These are phyloP conservation scores for Euthynnus affinis DNA, from an alignment of 2,797 vertebrate genomes.

Conservation along the genomic window DNA sequence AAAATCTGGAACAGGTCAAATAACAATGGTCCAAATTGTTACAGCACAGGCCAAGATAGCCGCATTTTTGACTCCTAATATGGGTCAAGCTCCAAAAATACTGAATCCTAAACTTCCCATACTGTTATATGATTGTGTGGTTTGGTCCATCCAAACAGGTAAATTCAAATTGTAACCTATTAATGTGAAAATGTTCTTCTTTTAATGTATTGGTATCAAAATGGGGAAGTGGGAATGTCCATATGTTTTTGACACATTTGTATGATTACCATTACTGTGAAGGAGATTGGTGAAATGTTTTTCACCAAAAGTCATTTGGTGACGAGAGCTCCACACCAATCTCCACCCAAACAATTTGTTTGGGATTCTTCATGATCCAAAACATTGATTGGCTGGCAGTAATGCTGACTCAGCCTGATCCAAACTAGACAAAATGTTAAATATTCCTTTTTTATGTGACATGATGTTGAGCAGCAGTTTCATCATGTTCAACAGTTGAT, in stretches of 20 bases:
- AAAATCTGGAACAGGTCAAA: too few relatives aligned
- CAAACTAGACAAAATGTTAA: neutral
- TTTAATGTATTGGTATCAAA: neutral
- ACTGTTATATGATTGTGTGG: neutral
- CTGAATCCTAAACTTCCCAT: neutral
- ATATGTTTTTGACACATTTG: fast-evolving
- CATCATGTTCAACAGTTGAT: neutral
- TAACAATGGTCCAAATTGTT: too few relatives aligned
- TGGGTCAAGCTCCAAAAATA: too few relatives aligned
- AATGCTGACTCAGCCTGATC: neutral
- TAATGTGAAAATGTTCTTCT: slow-evolving; percentile 6
- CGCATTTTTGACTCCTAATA: too few relatives aligned
- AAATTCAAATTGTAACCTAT: neutral
- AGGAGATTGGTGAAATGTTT: neutral
- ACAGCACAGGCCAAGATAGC: too few relatives aligned
- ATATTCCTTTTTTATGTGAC: too few relatives aligned
- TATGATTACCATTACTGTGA: too few relatives aligned
- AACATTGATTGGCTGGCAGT: neutral
- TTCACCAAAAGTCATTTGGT: neutral
- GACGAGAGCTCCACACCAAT: too few relatives aligned
- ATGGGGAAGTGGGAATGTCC: neutral
- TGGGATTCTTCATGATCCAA: neutral
- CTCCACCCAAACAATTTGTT: too few relatives aligned
- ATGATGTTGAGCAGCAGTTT: neutral
- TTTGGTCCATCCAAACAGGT: too few relatives aligned